Evolutionary conservation across 92 coral and sea anemone genomes (phyloP), one percentile per base, ranked within the genome.

Genomic region (Porites lobata): DNA sequence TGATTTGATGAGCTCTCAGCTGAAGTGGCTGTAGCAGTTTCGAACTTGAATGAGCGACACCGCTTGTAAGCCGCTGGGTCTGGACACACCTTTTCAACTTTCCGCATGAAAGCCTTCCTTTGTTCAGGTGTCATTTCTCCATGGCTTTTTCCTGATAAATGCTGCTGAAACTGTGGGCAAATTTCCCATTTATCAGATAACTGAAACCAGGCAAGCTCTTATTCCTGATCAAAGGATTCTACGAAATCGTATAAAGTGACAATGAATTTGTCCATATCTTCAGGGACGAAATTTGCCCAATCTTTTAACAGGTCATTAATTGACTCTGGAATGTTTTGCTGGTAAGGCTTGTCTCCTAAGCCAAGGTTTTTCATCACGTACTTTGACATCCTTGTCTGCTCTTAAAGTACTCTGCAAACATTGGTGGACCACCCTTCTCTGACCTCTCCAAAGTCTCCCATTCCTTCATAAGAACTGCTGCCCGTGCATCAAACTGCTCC

Each of bases 101-200:
- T 90, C 22, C 71, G 22, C 13, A 84, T 9, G 72, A 77, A 43
- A 11, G 85, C 80, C 77, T 63, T 80, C 52, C 87, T 38, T 72
- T 86, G 83, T 15, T 86, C 93, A 13, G 71, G 74, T 21, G 75
- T 64, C 90, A 90, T 85, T 13, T 90, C 81, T 50, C n/a, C 54
- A 76, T 50, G 63, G 52, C 87, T 86, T 73, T 72, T 62, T 0
- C 11, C 62, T 22, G 75, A 73, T 47, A 61, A 47, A 69, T 80
- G 32, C 4, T 51, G 85, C 70, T 72, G 73, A 32, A 80, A 86
- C 72, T 79, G 75, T 12, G 51, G 54, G 50, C 72, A 7, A 32
- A 85, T 81, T 64, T 85, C 90, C 90, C 83, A 90, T 51, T 85
- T 90, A 65, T 90, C 93, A 13, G 87, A 85, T 69, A 90, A 66